Evolutionary conservation across 2,888 invertebrate species (phyloP).

Genomic region (Rhamphomyia laevipes): DNA sequence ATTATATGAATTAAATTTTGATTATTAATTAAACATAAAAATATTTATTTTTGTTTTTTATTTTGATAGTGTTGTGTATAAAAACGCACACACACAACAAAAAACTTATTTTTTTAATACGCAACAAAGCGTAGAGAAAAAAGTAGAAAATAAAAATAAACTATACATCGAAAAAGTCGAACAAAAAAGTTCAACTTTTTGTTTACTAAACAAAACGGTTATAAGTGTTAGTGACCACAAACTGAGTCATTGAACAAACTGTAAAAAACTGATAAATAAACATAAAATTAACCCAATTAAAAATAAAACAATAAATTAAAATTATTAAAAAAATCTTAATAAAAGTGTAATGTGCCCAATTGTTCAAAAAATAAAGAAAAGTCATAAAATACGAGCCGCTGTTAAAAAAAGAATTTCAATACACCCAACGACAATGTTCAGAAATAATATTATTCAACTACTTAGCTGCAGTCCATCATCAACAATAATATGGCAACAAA

Average conservation of each 20-base stretch:
- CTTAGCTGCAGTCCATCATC: not conserved
- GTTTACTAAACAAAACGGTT: slow-evolving; percentile 8
- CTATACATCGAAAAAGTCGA: slow-evolving; percentile 2
- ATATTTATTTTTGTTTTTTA: not conserved
- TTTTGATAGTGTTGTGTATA: not conserved
- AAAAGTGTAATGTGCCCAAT: slow-evolving; percentile 16
- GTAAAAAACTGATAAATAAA: slow-evolving; percentile 22
- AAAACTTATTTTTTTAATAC: not conserved
- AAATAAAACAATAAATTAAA: not conserved
- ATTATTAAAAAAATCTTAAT: not conserved
- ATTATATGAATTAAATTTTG: slow-evolving; percentile 13
- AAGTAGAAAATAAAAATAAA: slow-evolving; percentile 3
- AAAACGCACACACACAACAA: not conserved
- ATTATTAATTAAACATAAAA: not conserved
- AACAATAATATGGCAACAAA: not conserved
- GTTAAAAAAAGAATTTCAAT: slow-evolving; percentile 83
- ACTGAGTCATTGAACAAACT: slow-evolving; percentile 7
- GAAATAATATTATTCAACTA: slow-evolving; percentile 38
- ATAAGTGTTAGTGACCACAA: slow-evolving; percentile 5
- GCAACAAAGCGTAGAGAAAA: not conserved
- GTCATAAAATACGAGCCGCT: slow-evolving; percentile 33
- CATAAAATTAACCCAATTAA: slow-evolving; percentile 6
- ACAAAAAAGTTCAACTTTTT: slow-evolving; percentile 9
- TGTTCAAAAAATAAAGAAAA: slow-evolving; percentile 9
- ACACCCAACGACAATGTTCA: slow-evolving; percentile 79